phyloP scores from a whole-genome alignment of 2,113 vertebrate species.

The Galemys pyrenaicus region DNA sequence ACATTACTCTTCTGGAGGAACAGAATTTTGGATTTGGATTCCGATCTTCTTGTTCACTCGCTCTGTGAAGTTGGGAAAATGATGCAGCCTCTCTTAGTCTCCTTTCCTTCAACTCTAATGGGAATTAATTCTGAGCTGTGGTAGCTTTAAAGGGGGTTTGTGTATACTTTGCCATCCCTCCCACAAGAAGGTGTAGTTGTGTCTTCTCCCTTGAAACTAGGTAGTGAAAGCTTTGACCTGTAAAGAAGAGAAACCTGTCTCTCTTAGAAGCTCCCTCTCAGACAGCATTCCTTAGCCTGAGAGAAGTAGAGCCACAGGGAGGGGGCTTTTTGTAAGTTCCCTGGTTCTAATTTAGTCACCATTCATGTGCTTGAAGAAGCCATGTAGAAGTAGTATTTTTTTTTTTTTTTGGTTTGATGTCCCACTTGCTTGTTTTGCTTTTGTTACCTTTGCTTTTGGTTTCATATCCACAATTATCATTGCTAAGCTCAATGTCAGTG shows the following conservation, averaged over 20 bases:
- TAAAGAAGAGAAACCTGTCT: not conserved
- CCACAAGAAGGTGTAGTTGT: not conserved
- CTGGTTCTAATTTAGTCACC: not conserved
- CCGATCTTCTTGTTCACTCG: not conserved
- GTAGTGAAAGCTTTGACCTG: not conserved
- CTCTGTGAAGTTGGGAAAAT: not conserved
- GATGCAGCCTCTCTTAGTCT: not conserved
- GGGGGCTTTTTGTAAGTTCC: not conserved
- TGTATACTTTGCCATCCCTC: not conserved
- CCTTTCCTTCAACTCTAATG: not conserved
- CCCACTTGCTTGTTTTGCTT: not conserved
- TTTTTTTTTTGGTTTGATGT: not conserved
- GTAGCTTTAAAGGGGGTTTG: not conserved
- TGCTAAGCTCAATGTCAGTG: not conserved
- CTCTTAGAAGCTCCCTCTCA: not conserved
- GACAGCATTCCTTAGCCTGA: too few relatives aligned
- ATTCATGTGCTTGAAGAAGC: accelerated
- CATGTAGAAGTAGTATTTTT: not conserved
- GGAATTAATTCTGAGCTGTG: not conserved
- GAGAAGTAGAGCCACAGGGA: not conserved
- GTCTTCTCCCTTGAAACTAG: not conserved
- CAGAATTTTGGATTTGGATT: not conserved
- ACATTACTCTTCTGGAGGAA: not conserved
- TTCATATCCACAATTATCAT: not conserved
- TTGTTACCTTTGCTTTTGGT: not conserved